These are phyloP conservation scores for Sphenodon punctatus DNA, from an alignment of 2,797 vertebrate genomes.

Conservation along the genomic window DNA sequence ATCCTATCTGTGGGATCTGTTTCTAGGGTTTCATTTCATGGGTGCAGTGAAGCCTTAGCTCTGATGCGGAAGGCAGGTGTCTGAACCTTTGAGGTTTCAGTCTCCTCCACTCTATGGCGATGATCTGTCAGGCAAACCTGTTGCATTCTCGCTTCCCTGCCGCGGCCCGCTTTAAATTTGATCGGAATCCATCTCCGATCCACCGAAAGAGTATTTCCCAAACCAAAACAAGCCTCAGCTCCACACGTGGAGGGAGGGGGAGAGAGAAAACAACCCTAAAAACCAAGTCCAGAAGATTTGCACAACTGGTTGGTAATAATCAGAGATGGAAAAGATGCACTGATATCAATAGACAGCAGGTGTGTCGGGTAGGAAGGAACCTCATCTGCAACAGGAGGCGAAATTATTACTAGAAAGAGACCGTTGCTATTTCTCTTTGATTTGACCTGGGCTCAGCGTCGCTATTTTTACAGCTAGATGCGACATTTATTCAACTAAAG, in stretches of 20 bases:
- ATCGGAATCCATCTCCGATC: background rate
- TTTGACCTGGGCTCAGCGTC: background rate
- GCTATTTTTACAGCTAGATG: background rate
- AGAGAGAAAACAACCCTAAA: too few species aligned
- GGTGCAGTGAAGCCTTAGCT: rapidly evolving
- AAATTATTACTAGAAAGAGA: background rate
- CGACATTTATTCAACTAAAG: background rate
- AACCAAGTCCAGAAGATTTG: too few species aligned
- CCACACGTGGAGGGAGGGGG: rapidly evolving
- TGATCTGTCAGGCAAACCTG: background rate
- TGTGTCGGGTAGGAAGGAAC: too few species aligned
- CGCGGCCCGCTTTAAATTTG: background rate
- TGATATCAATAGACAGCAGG: too few species aligned
- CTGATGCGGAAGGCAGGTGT: rapidly evolving
- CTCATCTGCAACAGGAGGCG: too few species aligned
- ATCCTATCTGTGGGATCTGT: background rate
- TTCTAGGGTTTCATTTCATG: background rate
- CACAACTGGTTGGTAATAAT: too few species aligned
- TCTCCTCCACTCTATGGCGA: rapidly evolving
- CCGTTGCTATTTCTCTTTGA: background rate
- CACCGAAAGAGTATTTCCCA: rapidly evolving
- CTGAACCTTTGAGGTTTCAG: rapidly evolving
- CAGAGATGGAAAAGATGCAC: too few species aligned
- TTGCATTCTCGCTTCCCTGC: too few species aligned
- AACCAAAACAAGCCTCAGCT: rapidly evolving